Evolutionary conservation across 2,113 vertebrate species (phyloP), one percentile per base, ranked within the genome.

Genomic region (Typhlomys cinereus): DNA sequence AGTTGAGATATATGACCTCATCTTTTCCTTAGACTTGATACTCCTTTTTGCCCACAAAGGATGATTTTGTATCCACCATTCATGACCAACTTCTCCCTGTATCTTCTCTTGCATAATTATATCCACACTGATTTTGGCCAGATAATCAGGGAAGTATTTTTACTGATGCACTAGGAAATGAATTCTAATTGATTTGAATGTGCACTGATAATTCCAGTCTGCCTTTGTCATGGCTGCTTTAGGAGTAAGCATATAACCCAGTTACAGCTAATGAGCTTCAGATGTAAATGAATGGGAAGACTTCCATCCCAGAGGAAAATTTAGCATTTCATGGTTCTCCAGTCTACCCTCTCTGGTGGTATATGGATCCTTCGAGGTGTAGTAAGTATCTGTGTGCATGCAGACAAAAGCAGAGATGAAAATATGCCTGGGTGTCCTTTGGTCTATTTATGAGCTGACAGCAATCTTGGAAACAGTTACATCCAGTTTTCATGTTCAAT

Each of bases 161-260:
- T 39, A 74, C 21, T 79, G 0, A 59, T n/a, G 23, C n/a, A 54
- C 57, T 48, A 74, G 66, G 39, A 81, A 94, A 78, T 70, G 39
- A 82, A 70, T 87, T 21, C 25, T 59, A 93, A 84, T 70, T 78
- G 73, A 93, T 94, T 23, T 81, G 39, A 91, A 87, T 71, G 69
- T 70, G 18, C 39, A n/a, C 48, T 73, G 50, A 66, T 44, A 36
- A 89, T 74, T 82, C 29, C 11, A 66, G 62, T 82, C 31, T 8
- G 44, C 90, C 74, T 61, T 18, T 90, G 59, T 48, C 12, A 87
- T n/a, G 13, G 34, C 90, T 91, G 73, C 57, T 73, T 20, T 89
- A 70, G 27, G 39, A 44, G n/a, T 88, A 85, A 81, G 14, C 8
- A 39, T 59, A 69, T 39, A 79, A 79, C 20, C n/a, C 25, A n/a